Evolutionary conservation across 1,140 invertebrate species (phyloP).

Genomic region (Panulirus ornatus): DNA sequence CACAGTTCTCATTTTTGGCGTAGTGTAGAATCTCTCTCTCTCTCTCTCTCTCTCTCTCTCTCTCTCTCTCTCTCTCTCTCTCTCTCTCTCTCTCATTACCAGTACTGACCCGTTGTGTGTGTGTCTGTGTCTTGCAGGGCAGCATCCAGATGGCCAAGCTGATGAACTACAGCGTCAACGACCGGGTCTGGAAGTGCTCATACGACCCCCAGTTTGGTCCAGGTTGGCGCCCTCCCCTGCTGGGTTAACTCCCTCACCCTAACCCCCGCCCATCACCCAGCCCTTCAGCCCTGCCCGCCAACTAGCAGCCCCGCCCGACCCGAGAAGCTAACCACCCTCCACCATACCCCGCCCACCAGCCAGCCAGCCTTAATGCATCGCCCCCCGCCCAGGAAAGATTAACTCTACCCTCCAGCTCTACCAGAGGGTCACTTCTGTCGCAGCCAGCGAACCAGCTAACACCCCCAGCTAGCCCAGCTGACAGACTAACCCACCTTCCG

Average conservation of each 20-base stretch:
- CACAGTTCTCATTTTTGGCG: too few species aligned
- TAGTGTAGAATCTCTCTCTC: too few species aligned
- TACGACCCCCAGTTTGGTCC: slow-evolving; percentile 66
- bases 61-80: too few species aligned
- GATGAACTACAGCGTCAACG: slow-evolving; percentile 57
- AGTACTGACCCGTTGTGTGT: not conserved
- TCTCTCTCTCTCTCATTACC: too few species aligned
- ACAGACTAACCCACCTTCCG: not conserved
- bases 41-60: not conserved
- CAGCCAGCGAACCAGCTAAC: not conserved
- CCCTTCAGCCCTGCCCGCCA: too few species aligned
- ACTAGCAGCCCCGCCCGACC: not conserved
- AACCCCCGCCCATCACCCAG: not conserved
- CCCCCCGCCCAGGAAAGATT: not conserved
- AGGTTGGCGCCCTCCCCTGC: slow-evolving; percentile 63
- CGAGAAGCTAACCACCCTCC: not conserved
- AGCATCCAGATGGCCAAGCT: slow-evolving; percentile 71
- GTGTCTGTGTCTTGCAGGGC: slow-evolving; percentile 33
- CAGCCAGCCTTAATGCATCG: not conserved
- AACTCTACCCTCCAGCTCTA: not conserved
- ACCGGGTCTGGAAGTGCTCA: slow-evolving; percentile 61
- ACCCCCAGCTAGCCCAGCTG: not conserved
- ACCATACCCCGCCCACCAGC: not conserved
- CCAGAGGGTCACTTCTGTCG: too few species aligned
- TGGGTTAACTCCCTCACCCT: slow-evolving; percentile 29